Evolutionary conservation across 2,888 invertebrate genomes (phyloP).

Genomic region (Tridacna crocea): DNA sequence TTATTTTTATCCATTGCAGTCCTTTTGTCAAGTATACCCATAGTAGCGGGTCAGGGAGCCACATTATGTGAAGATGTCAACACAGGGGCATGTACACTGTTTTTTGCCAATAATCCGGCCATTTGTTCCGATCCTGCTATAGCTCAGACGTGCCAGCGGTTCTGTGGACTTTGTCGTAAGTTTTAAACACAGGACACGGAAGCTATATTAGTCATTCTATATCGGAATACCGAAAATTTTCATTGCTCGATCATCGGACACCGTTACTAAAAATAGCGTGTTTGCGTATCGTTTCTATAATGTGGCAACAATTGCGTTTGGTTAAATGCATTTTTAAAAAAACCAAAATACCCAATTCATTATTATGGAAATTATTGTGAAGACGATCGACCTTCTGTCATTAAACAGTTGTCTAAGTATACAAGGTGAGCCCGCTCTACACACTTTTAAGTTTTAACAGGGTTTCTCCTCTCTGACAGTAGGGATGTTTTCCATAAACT

Average conservation of each 20-base stretch:
- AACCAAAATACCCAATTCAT: too few species aligned
- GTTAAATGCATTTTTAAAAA: too few species aligned
- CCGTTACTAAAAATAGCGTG: background rate
- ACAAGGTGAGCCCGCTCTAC: too few species aligned
- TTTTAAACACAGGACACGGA: background rate
- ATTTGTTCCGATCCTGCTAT: constrained; percentile 45
- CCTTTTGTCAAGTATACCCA: background rate
- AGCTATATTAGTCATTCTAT: background rate
- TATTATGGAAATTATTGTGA: too few species aligned
- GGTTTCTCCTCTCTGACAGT: too few species aligned
- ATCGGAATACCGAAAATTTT: background rate
- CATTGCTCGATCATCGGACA: background rate
- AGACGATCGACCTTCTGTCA: too few species aligned
- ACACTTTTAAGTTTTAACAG: too few species aligned
- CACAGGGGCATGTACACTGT: constrained; percentile 45
- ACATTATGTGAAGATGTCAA: constrained; percentile 45
- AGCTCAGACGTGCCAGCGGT: constrained; percentile 37
- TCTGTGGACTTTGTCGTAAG: constrained; percentile 57
- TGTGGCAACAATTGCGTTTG: too few species aligned
- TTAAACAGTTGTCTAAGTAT: too few species aligned
- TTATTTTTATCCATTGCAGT: background rate
- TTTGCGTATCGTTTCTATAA: background rate
- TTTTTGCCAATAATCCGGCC: constrained; percentile 43
- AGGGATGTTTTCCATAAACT: background rate
- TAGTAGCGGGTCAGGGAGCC: background rate